Evolutionary conservation across 1,140 invertebrate genomes (phyloP).

Genomic region (Calliphora vicina): DNA sequence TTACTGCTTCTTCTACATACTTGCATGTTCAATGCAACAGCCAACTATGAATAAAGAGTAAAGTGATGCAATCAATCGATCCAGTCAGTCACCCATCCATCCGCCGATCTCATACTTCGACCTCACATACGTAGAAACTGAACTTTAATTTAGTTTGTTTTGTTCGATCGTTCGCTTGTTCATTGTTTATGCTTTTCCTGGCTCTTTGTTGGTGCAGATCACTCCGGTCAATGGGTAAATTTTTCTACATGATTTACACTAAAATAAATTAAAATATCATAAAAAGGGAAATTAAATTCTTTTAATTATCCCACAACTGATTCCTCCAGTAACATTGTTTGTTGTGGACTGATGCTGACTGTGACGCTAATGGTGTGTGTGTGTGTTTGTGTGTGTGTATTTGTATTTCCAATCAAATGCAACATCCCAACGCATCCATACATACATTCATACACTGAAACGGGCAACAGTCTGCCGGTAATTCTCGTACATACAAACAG

Average conservation of each 20-base stretch:
- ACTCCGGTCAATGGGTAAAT: not conserved
- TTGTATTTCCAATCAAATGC: not conserved
- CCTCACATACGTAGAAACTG: not conserved
- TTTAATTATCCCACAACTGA: slow-evolving; percentile 42
- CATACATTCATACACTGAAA: not conserved
- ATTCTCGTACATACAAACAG: not conserved
- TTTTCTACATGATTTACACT: slow-evolving; percentile 56
- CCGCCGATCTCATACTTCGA: not conserved
- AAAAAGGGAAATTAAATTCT: slow-evolving; percentile 64
- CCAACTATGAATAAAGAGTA: not conserved
- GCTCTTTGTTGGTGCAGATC: not conserved
- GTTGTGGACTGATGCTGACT: not conserved
- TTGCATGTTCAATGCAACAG: not conserved
- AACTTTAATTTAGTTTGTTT: not conserved
- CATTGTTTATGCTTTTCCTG: too few relatives aligned
- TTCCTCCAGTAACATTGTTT: slow-evolving; percentile 28
- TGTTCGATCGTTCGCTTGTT: not conserved
- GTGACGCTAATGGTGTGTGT: not conserved
- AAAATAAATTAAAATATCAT: slow-evolving; percentile 64
- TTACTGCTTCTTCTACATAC: not conserved
- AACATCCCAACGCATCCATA: not conserved
- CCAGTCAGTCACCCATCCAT: not conserved
- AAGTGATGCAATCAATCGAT: not conserved
- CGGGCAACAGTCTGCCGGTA: not conserved
- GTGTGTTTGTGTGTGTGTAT: not conserved